phyloP scores from a whole-genome alignment of 2,888 invertebrate genomes.

The Periphyllus acericola region DNA sequence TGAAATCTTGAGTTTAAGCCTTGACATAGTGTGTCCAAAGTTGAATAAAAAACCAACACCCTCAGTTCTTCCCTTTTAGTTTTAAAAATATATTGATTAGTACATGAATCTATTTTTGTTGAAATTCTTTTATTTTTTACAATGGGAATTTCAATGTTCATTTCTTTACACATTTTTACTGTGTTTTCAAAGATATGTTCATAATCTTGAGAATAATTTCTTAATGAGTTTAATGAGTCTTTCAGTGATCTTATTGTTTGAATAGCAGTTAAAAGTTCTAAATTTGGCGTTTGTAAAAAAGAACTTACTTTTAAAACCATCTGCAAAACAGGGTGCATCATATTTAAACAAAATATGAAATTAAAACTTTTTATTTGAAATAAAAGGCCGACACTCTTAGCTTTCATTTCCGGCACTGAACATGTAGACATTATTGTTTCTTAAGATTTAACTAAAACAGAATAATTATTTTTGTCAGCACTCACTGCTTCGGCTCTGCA shows the following conservation, averaged over 20 bases:
- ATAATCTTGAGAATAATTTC: background rate
- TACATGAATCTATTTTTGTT: background rate
- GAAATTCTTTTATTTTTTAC: slow-evolving; percentile 2
- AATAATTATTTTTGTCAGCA: slow-evolving; percentile 30
- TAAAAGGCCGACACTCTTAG: background rate
- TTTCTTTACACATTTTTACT: slow-evolving; percentile 1
- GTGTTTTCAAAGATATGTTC: background rate
- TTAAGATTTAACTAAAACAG: background rate
- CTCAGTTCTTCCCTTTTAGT: slow-evolving; percentile 5
- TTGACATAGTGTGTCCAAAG: slow-evolving; percentile 25
- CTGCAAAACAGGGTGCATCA: slow-evolving; percentile 15
- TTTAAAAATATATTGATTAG: slow-evolving; percentile 8
- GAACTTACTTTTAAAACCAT: slow-evolving; percentile 22
- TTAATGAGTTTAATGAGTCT: background rate
- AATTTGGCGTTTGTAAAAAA: slow-evolving; percentile 6
- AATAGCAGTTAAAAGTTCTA: background rate
- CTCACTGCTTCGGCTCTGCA: slow-evolving; percentile 13
- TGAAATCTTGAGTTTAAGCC: background rate
- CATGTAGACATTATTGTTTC: background rate
- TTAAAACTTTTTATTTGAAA: slow-evolving; percentile 7
- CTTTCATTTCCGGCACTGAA: slow-evolving; percentile 3
- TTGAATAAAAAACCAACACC: background rate
- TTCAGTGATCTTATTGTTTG: background rate
- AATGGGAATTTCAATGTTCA: background rate
- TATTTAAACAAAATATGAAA: slow-evolving; percentile 18